These are phyloP conservation scores for Chinchilla lanigera DNA, from an alignment of 2,113 vertebrate genomes.

Conservation along the genomic window DNA sequence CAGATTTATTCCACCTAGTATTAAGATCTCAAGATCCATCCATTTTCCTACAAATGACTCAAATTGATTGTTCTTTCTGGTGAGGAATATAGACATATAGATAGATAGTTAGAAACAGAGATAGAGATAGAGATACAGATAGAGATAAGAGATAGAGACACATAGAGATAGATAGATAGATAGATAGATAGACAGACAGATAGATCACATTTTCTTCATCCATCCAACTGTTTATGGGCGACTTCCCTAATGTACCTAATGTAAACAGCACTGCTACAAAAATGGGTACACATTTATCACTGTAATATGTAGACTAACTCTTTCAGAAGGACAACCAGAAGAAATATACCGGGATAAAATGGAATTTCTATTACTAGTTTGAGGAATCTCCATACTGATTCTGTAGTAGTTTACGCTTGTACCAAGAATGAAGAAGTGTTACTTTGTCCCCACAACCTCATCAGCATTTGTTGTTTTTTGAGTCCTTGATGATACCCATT, in stretches of 20 bases:
- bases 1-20: background rate
- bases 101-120: too few species aligned
- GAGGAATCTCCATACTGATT: background rate
- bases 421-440: background rate
- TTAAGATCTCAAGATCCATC: background rate
- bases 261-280: background rate
- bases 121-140: too few species aligned
- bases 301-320: background rate
- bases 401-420: background rate
- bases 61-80: background rate
- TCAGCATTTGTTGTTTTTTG: background rate
- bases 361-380: background rate
- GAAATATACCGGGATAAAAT: background rate
- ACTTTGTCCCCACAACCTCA: background rate
- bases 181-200: too few species aligned
- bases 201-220: background rate
- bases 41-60: background rate
- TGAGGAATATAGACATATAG: background rate
- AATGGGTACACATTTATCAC: background rate
- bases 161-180: background rate
- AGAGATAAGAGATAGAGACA: too few species aligned
- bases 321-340: background rate
- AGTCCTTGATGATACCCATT: background rate
- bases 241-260: background rate
- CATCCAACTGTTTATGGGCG: background rate